These are phyloP conservation scores for Drosophila parabipectinata DNA, from an alignment of 1,140 invertebrate species.

Conservation along the genomic window DNA sequence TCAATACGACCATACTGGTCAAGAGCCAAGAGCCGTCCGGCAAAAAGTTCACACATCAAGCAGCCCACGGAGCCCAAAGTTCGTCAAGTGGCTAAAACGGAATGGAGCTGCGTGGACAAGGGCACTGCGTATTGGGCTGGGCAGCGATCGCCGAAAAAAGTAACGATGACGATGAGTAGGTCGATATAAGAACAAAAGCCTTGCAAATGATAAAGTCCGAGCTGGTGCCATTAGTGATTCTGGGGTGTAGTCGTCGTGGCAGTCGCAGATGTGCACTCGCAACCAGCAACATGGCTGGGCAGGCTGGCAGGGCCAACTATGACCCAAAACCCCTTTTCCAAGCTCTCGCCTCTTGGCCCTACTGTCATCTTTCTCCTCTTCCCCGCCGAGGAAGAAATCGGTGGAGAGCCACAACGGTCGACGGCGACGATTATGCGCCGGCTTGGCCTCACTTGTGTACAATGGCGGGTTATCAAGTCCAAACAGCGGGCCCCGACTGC, in stretches of 20 bases:
- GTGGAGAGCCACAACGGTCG: constrained; percentile 21
- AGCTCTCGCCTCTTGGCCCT: neutral
- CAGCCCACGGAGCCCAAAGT: constrained; percentile 48
- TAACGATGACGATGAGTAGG: neutral
- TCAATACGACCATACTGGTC: constrained; percentile 14
- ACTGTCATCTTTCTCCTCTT: neutral
- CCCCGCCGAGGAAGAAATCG: constrained; percentile 33
- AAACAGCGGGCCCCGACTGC: constrained; percentile 49
- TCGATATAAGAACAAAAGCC: constrained; percentile 39
- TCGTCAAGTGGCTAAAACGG: constrained; percentile 36
- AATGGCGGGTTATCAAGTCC: constrained; percentile 79
- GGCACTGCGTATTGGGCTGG: neutral
- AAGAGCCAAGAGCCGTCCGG: constrained; percentile 22
- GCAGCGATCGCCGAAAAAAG: constrained; percentile 24
- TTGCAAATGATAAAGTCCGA: constrained; percentile 44
- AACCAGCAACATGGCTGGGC: neutral
- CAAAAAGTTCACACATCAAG: constrained; percentile 55
- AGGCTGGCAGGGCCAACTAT: constrained; percentile 28
- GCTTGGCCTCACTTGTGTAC: constrained; percentile 75
- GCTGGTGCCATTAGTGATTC: constrained; percentile 9
- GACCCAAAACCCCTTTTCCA: constrained; percentile 21
- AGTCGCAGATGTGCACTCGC: constrained; percentile 30
- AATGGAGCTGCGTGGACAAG: neutral
- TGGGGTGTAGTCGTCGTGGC: constrained; percentile 12
- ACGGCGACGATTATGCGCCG: constrained; percentile 70